Percentiles rank a stretch among this genome's conserved stretches.
phyloP scores from a whole-genome alignment of 1,140 invertebrate species.

The Drosophila fuyamai region DNA sequence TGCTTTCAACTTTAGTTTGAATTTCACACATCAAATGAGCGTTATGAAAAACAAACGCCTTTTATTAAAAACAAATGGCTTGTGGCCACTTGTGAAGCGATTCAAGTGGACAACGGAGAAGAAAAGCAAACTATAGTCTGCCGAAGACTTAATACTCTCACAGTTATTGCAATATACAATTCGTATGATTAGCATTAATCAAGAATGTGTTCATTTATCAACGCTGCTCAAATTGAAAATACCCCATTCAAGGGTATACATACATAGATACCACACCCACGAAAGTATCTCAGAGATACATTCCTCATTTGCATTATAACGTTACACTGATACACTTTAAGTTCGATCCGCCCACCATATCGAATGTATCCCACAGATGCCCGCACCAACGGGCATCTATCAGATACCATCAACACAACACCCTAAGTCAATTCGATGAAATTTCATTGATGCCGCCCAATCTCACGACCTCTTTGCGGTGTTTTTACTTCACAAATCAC shows the following conservation, averaged over 20 bases:
- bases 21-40: slow-evolving; percentile 2
- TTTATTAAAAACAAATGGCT: slow-evolving; percentile 1
- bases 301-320: slow-evolving; percentile 6
- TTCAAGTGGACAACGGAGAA: slow-evolving; percentile 17
- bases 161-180: no score
- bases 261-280: slow-evolving; percentile 5
- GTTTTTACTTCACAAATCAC: slow-evolving; percentile 64
- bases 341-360: slow-evolving; percentile 12
- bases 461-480: neutral
- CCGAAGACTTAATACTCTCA: no score
- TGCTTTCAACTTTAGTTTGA: neutral
- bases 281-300: slow-evolving; percentile 19
- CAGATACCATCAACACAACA: slow-evolving; percentile 9
- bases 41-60: slow-evolving; percentile 1
- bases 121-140: no score
- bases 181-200: no score
- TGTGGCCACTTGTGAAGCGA: slow-evolving; percentile 7
- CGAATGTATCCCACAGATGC: slow-evolving; percentile 24
- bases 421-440: slow-evolving; percentile 13
- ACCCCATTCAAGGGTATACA: neutral
- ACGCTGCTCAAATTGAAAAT: neutral
- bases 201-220: no score
- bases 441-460: slow-evolving; percentile 20
- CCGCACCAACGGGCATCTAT: slow-evolving; percentile 29
- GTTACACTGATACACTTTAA: slow-evolving; percentile 3